phyloP scores from a whole-genome alignment of 2,888 invertebrate genomes.

The Griposia aprilina region DNA sequence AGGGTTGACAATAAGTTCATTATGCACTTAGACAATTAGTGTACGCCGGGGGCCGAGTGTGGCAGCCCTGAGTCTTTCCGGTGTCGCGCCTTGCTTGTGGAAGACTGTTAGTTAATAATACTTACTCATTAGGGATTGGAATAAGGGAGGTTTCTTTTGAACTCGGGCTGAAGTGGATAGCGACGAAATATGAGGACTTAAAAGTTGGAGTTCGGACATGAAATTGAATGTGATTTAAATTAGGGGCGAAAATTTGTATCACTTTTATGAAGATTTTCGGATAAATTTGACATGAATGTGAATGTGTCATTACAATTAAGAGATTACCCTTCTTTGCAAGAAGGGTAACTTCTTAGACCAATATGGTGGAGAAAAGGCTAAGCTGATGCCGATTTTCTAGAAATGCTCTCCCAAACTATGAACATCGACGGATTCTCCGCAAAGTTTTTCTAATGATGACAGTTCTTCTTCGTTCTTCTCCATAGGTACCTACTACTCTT shows the following conservation, averaged over 20 bases:
- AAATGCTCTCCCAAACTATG: no score
- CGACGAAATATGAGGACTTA: background rate
- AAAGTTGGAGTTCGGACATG: background rate
- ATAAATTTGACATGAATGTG: background rate
- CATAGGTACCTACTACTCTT: no score
- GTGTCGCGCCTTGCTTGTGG: slow-evolving; percentile 78
- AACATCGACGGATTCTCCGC: background rate
- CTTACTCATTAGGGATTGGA: slow-evolving; percentile 67
- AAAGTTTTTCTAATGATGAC: background rate
- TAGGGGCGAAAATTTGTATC: background rate
- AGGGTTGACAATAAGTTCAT: slow-evolving; percentile 88
- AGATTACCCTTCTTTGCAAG: no score
- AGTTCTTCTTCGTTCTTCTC: no score
- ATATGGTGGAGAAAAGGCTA: background rate
- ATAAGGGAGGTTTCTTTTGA: slow-evolving; percentile 58
- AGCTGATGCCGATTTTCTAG: background rate
- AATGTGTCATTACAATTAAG: background rate
- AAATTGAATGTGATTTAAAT: slow-evolving; percentile 6
- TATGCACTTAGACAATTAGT: slow-evolving; percentile 90
- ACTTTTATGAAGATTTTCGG: background rate
- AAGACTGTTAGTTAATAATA: slow-evolving; percentile 66
- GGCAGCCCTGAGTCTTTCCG: slow-evolving; percentile 84
- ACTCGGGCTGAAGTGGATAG: slow-evolving; percentile 51
- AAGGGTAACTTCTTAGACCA: background rate
- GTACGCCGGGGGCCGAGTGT: slow-evolving; percentile 82